phyloP scores from a whole-genome alignment of 2,797 vertebrate genomes.

The Benthosema pterotum region DNA sequence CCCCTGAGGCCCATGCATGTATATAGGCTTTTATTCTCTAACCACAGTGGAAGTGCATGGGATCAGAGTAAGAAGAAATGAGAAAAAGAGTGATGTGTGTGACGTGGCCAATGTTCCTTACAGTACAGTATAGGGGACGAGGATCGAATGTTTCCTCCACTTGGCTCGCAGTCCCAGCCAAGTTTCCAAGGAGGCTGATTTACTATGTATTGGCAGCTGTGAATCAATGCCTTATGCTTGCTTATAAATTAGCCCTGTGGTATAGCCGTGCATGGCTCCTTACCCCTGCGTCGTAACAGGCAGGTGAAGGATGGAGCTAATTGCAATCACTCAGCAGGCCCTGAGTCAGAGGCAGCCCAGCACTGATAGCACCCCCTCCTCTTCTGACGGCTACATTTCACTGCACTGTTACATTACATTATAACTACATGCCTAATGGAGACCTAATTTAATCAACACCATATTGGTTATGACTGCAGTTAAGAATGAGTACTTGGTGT shows the following conservation, averaged over 20 bases:
- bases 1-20: too few relatives aligned
- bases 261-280: conserved; percentile 17
- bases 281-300: conserved; percentile 5
- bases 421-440: too few relatives aligned
- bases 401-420: too few relatives aligned
- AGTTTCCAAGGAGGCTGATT: conserved; percentile 51
- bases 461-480: too few relatives aligned
- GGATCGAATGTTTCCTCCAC: neutral
- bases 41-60: too few relatives aligned
- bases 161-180: neutral
- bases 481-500: too few relatives aligned
- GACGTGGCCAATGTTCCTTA: conserved; percentile 6
- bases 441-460: too few relatives aligned
- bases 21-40: too few relatives aligned
- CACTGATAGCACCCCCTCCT: neutral
- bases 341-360: conserved; percentile 1
- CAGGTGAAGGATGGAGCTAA: conserved; percentile 27
- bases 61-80: neutral
- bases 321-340: conserved; percentile 29
- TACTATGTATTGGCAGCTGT: conserved; percentile 54
- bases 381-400: too few relatives aligned
- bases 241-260: conserved; percentile 59
- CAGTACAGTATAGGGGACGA: neutral
- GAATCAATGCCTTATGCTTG: conserved; percentile 68
- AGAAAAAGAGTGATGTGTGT: neutral